Conservation (phyloP, 2,113 vertebrate genomes). For the Chinchilla lanigera region DNA sequence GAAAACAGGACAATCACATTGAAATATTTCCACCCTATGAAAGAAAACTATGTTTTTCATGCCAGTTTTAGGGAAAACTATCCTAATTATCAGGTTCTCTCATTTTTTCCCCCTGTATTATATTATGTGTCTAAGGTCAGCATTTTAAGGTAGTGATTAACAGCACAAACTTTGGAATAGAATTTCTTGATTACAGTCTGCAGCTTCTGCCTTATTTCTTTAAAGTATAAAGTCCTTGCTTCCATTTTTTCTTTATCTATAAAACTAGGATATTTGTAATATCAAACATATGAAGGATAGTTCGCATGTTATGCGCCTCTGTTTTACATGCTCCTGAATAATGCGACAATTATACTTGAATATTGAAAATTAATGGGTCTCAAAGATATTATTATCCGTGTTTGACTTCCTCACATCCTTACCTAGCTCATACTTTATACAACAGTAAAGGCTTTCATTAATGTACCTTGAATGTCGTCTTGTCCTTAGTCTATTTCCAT, state of each 20-base stretch:
- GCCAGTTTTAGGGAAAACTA: not conserved
- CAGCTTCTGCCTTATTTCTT: not conserved
- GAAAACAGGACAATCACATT: not conserved
- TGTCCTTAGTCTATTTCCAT: not conserved
- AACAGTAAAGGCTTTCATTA: not conserved
- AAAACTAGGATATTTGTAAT: not conserved
- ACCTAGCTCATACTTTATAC: not conserved
- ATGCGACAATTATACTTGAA: not conserved
- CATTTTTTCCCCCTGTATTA: not conserved
- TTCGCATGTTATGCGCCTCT: not conserved
- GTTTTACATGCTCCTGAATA: not conserved
- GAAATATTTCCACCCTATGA: not conserved
- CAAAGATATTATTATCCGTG: not conserved
- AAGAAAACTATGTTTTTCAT: not conserved
- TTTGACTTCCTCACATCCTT: not conserved
- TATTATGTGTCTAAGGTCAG: not conserved
- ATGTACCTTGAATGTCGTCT: not conserved
- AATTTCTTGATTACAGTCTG: not conserved
- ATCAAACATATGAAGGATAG: not conserved
- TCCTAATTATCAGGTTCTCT: not conserved
- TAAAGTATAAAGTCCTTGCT: not conserved
- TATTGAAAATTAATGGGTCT: not conserved
- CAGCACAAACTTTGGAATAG: not conserved
- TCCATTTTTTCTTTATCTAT: not conserved
- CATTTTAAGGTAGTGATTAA: not conserved